Percentiles rank a stretch among this genome's conserved stretches.
Conservation (phyloP, 2,113 vertebrate genomes). For the Pristiophorus japonicus region DNA sequence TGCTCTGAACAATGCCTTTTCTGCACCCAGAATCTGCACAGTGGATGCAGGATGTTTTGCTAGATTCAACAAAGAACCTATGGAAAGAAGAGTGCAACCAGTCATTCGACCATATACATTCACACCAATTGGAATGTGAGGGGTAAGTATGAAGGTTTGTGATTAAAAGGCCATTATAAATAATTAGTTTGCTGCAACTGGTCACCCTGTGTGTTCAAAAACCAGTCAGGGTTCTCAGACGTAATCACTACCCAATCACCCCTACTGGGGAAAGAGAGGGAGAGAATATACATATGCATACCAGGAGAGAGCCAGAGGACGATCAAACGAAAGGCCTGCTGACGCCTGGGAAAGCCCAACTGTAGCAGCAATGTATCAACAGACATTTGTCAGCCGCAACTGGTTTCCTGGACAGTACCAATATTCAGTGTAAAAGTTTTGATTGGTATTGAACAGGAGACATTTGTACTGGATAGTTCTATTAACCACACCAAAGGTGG, state of each 20-base stretch:
- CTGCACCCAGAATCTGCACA: constrained; percentile 91
- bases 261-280: no score
- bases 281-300: no score
- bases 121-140: not conserved
- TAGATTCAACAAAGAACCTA: constrained; percentile 91
- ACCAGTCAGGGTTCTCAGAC: no score
- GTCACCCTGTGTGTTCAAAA: not conserved
- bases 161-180: not conserved
- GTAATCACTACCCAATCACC: no score
- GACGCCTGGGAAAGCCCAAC: not conserved
- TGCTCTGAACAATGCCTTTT: constrained; percentile 93
- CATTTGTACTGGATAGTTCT: not conserved
- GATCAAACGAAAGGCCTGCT: no score
- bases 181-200: not conserved
- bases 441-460: not conserved
- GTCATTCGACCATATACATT: not conserved
- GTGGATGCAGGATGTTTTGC: constrained; percentile 96
- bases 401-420: not conserved
- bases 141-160: not conserved
- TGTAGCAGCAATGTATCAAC: not conserved
- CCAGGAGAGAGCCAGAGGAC: no score
- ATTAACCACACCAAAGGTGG: not conserved
- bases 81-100: not conserved
- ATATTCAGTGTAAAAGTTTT: not conserved
- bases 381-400: not conserved